These are phyloP conservation scores for Leuctra nigra DNA, from an alignment of 2,888 invertebrate species.

Conservation along the genomic window DNA sequence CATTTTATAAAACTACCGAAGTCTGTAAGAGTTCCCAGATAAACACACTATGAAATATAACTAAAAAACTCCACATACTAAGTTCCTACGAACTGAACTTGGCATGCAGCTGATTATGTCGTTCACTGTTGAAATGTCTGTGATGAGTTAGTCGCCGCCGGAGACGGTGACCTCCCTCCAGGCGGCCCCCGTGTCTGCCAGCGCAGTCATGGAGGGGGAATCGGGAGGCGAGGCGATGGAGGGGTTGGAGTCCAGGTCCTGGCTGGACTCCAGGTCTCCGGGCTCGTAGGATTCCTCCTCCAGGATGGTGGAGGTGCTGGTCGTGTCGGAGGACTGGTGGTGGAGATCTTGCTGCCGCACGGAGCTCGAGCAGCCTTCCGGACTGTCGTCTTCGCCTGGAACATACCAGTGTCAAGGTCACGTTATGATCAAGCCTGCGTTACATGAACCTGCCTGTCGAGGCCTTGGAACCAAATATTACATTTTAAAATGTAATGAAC, in stretches of 20 bases:
- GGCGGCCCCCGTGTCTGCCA: constrained; percentile 32
- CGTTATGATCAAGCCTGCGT: too few species aligned
- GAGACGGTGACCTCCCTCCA: constrained; percentile 49
- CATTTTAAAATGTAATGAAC: too few species aligned
- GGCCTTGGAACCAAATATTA: too few species aligned
- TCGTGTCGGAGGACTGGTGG: constrained; percentile 25
- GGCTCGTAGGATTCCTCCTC: constrained; percentile 35
- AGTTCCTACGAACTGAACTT: too few species aligned
- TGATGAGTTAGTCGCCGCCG: constrained; percentile 42
- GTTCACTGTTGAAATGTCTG: background rate
- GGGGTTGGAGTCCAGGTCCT: constrained; percentile 13
- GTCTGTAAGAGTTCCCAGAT: too few species aligned
- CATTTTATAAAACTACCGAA: too few species aligned
- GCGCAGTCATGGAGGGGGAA: constrained; percentile 8
- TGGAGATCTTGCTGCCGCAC: constrained; percentile 36
- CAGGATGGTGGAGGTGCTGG: constrained; percentile 35
- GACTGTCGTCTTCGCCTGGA: constrained; percentile 37
- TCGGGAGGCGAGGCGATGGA: constrained; percentile 18
- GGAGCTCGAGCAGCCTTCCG: constrained; percentile 36
- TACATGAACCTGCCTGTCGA: too few species aligned
- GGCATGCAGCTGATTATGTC: background rate
- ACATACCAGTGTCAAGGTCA: too few species aligned
- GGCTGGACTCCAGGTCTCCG: constrained; percentile 32
- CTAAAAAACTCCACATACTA: too few species aligned
- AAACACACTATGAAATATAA: too few species aligned